phyloP scores from a whole-genome alignment of 2,113 vertebrate species.

The Benitochromis conjunctus region DNA sequence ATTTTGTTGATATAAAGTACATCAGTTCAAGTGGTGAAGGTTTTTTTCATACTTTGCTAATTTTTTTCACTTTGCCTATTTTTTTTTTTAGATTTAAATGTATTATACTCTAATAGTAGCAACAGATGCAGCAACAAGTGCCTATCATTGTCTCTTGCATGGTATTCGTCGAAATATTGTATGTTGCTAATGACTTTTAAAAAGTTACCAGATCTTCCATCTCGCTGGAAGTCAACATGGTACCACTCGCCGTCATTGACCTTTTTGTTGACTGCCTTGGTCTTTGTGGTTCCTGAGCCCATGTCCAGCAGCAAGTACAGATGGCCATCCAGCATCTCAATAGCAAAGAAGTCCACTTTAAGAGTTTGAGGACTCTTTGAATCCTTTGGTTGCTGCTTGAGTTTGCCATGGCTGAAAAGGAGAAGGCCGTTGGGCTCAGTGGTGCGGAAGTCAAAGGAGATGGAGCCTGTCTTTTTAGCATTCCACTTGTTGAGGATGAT shows the following conservation, averaged over 20 bases:
- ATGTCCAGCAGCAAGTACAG: constrained; percentile 94
- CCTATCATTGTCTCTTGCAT: not conserved
- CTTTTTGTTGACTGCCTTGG: constrained; percentile 91
- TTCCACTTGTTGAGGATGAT: constrained; percentile 97
- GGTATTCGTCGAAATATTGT: not conserved
- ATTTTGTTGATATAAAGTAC: not conserved
- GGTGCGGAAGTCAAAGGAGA: constrained; percentile 98
- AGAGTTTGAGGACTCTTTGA: constrained; percentile 88
- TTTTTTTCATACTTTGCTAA: too few species aligned
- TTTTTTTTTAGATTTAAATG: not conserved
- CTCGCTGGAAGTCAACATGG: constrained; percentile 96
- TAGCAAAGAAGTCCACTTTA: constrained; percentile 97
- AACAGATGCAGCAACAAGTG: not conserved
- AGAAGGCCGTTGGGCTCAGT: constrained; percentile 96
- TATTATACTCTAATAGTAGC: not conserved
- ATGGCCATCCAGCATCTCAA: constrained; percentile 97
- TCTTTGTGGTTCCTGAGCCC: constrained; percentile 98
- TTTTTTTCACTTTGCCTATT: not conserved
- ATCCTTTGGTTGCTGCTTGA: constrained; percentile 89
- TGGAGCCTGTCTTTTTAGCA: constrained; percentile 96
- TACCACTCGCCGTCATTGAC: constrained; percentile 99
- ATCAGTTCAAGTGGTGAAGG: not conserved
- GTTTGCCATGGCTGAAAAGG: constrained; percentile 95
- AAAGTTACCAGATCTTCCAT: constrained; percentile 89
- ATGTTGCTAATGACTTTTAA: not conserved